Evolutionary conservation across 2,888 invertebrate species (phyloP).

Genomic region (Alviniconcha strummeri): DNA sequence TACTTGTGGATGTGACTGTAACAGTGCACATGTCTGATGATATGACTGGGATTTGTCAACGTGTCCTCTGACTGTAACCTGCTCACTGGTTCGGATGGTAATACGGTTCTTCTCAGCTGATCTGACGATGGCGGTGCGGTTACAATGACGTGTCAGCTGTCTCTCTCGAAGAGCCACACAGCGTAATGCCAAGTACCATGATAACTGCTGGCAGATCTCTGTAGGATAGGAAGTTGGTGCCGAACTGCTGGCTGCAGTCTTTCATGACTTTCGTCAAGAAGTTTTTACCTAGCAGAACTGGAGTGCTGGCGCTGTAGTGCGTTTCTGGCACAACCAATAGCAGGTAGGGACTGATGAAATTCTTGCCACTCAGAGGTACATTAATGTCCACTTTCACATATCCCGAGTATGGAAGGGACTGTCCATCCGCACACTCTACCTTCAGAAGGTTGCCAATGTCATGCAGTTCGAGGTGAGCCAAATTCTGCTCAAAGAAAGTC

Average conservation of each 20-base stretch:
- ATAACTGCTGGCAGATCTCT: not conserved
- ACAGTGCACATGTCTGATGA: slow-evolving; percentile 3
- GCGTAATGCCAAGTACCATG: slow-evolving; percentile 25
- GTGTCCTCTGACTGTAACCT: not conserved
- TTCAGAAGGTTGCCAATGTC: too few species aligned
- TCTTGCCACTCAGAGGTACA: not conserved
- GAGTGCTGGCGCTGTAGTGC: not conserved
- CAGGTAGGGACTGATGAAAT: not conserved
- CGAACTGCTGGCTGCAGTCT: not conserved
- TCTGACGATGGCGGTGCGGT: not conserved
- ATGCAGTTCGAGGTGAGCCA: too few species aligned
- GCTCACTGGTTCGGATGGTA: not conserved
- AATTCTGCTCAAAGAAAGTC: too few species aligned
- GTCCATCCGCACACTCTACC: slow-evolving; percentile 22
- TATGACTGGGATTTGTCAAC: not conserved
- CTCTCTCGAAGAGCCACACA: slow-evolving; percentile 12
- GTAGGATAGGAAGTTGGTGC: not conserved
- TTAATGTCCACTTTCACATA: not conserved
- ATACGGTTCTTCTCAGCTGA: not conserved
- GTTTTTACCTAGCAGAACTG: slow-evolving; percentile 23
- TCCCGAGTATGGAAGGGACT: slow-evolving; percentile 16
- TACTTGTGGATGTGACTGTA: not conserved
- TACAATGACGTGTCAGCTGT: not conserved
- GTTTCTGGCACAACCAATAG: slow-evolving; percentile 17
- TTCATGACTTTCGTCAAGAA: not conserved